Evolutionary conservation across 1,140 invertebrate genomes (phyloP).

Genomic region (Drosophila dunni): DNA sequence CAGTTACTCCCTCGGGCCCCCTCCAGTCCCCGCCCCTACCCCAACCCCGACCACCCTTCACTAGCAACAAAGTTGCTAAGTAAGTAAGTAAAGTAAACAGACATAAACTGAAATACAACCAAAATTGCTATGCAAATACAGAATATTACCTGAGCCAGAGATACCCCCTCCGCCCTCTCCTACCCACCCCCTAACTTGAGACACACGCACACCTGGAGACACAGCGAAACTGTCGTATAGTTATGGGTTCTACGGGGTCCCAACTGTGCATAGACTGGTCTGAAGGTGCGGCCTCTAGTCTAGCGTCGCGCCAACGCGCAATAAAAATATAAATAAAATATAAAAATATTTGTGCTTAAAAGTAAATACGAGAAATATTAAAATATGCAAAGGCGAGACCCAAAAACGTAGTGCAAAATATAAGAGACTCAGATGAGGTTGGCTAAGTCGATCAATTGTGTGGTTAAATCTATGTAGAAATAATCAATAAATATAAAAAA

Average conservation of each 20-base stretch:
- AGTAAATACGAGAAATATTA: constrained; percentile 36
- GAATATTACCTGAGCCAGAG: constrained; percentile 57
- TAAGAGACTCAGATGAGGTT: constrained; percentile 60
- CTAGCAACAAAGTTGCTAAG: constrained; percentile 74
- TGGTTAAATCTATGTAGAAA: constrained; percentile 24
- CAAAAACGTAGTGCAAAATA: constrained; percentile 52
- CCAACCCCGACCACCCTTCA: neutral
- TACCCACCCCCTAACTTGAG: neutral
- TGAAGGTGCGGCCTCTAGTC: constrained; percentile 26
- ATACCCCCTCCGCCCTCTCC: neutral
- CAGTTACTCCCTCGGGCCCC: constrained; percentile 13
- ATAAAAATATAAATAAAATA: constrained; percentile 51
- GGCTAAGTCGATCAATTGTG: constrained; percentile 56
- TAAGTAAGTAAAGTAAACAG: too few species aligned
- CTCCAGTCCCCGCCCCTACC: constrained; percentile 14
- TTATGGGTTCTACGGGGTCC: neutral
- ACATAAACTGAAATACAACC: constrained; percentile 62
- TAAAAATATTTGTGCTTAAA: neutral
- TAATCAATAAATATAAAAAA: too few species aligned
- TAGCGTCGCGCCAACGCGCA: constrained; percentile 67
- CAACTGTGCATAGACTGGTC: constrained; percentile 12
- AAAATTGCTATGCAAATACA: constrained; percentile 80
- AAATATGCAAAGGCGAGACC: constrained; percentile 63
- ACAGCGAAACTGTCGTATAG: constrained; percentile 39
- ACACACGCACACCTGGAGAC: constrained; percentile 41